phyloP scores from a whole-genome alignment of 2,888 invertebrate genomes.

The Oconnorella tubifera region DNA sequence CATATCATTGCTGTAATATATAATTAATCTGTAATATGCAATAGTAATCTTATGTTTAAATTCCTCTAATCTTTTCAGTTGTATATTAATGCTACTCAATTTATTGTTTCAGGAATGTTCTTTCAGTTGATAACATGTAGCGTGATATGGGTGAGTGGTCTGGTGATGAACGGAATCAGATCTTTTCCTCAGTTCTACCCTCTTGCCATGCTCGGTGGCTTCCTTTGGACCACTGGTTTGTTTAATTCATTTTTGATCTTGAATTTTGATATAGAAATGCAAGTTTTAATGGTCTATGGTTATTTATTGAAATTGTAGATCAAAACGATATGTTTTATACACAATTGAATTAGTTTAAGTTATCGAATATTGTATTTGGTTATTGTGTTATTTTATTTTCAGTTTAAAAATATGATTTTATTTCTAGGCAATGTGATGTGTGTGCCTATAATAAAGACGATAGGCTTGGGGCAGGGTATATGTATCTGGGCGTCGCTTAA shows the following conservation, averaged over 20 bases:
- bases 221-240: conserved; percentile 57
- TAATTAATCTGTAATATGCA: not conserved
- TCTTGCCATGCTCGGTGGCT: conserved; percentile 58
- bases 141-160: conserved; percentile 54
- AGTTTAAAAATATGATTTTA: too few relatives aligned
- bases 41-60: too few relatives aligned
- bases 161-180: conserved; percentile 49
- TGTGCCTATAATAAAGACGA: conserved; percentile 55
- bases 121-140: conserved; percentile 59
- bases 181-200: conserved; percentile 56
- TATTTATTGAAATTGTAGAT: not conserved
- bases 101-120: conserved; percentile 60
- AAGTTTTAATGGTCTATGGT: not conserved
- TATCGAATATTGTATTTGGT: too few relatives aligned
- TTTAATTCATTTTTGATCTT: not conserved
- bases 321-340: too few relatives aligned
- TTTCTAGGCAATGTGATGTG: conserved; percentile 27
- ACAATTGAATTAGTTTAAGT: too few relatives aligned
- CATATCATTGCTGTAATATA: too few relatives aligned
- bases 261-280: conserved; percentile 2
- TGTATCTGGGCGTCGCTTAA: conserved; percentile 59
- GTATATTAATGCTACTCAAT: too few relatives aligned
- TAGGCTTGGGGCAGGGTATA: conserved; percentile 58
- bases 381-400: too few relatives aligned
- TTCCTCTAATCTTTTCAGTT: too few relatives aligned